These are phyloP conservation scores for Tetrapedia diversipes DNA, from an alignment of 2,888 invertebrate genomes.

Conservation along the genomic window DNA sequence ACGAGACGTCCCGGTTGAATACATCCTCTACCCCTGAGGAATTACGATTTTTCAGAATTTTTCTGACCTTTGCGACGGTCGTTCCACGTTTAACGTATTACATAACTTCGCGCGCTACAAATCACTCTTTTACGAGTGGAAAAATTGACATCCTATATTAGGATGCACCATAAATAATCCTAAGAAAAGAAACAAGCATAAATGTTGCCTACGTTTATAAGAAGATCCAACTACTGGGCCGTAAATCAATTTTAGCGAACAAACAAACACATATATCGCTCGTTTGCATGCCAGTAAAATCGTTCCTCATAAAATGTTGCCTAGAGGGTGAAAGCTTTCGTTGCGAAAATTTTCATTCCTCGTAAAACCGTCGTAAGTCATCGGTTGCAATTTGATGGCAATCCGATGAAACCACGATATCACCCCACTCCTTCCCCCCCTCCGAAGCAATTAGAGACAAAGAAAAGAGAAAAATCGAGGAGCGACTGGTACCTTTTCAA, in stretches of 20 bases:
- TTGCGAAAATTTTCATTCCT: background rate
- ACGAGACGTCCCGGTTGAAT: conserved; percentile 22
- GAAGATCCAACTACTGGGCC: background rate
- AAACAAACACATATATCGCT: background rate
- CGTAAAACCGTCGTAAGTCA: background rate
- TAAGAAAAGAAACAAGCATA: too few relatives aligned
- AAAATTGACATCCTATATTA: background rate
- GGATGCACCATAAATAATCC: background rate
- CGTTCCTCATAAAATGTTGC: background rate
- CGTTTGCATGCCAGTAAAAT: background rate
- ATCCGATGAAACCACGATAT: conserved; percentile 1
- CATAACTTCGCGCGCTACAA: too few relatives aligned
- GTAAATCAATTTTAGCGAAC: background rate
- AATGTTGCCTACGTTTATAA: too few relatives aligned
- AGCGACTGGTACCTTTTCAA: conserved; percentile 2
- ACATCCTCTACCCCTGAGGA: background rate
- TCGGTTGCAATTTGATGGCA: background rate
- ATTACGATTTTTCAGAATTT: background rate
- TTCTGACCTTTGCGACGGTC: background rate
- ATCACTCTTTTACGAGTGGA: background rate
- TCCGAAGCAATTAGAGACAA: background rate
- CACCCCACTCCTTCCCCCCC: too few relatives aligned
- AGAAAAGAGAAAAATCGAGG: conserved; percentile 13
- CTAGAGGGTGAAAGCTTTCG: background rate
- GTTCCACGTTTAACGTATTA: background rate